Evolutionary conservation across 2,797 vertebrate species (phyloP).

Genomic region (Neosilurus mollespiculum): DNA sequence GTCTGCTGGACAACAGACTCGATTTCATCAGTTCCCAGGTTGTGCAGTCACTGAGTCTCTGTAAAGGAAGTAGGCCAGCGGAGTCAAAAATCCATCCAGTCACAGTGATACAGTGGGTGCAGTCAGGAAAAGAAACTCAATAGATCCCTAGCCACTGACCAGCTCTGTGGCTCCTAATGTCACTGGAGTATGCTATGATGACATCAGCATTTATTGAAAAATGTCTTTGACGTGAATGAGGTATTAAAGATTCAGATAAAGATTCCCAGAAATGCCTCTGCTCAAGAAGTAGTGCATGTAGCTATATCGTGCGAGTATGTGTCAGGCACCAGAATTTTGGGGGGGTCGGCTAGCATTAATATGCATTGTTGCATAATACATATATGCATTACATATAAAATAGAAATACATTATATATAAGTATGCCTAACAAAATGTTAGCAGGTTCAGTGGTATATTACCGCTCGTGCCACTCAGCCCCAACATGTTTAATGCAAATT

Average conservation of each 20-base stretch:
- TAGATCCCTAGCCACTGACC: constrained; percentile 46
- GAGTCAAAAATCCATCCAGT: constrained; percentile 53
- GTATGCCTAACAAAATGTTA: background rate
- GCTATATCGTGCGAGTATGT: background rate
- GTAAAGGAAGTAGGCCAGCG: constrained; percentile 47
- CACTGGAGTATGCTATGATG: constrained; percentile 38
- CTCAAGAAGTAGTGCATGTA: background rate
- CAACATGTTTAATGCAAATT: background rate
- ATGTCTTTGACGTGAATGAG: constrained; percentile 20
- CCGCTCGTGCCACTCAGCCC: constrained; percentile 10
- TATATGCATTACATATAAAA: background rate
- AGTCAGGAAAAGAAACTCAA: constrained; percentile 50
- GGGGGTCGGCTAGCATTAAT: background rate
- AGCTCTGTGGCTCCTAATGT: constrained; percentile 34
- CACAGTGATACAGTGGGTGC: constrained; percentile 40
- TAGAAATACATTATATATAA: background rate
- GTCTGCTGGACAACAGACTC: constrained; percentile 54
- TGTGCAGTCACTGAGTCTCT: constrained; percentile 41
- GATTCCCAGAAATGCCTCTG: constrained; percentile 30
- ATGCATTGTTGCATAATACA: background rate
- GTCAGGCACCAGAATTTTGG: background rate
- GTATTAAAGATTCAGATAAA: constrained; percentile 28
- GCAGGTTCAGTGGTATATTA: background rate
- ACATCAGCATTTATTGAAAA: constrained; percentile 52
- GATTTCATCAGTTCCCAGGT: constrained; percentile 42